Base-by-base conservation (phyloP, 2,113 vertebrate genomes). In the Lasiurus cinereus region DNA sequence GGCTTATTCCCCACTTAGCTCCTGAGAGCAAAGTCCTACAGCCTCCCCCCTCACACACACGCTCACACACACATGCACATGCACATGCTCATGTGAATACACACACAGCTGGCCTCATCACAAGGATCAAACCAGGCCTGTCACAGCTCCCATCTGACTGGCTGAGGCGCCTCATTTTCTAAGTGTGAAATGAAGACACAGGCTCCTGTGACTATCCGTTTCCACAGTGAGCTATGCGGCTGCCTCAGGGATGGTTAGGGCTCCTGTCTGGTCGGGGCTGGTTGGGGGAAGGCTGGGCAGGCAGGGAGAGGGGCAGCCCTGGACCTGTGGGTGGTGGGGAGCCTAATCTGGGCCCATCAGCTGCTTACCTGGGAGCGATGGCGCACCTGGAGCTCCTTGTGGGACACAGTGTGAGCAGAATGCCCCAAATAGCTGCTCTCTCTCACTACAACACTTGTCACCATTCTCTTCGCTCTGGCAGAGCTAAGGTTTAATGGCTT, bases 401-500 rank as follows among this genome's bases (percentile, higher is more conserved):
- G 39, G 84, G 73, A 76, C 80, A 67, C 94, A 94, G 87, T 66
- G 79, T 50, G 83, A 95, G 74, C 66, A 8, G 52, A 95, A 88
- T 91, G 86, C 39, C 96, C 96, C 93, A 0, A 76, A 31, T 90
- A 67, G 80, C 88, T 96, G 92, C 95, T 95, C 95, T 94, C 92
- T 94, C 56, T 69, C 64, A 48, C 83, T 48, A 22, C 86, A 94
- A 22, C 86, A 94, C 90, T 93, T 94, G 92, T 94, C 43, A 14
- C 84, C 12, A 2, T 5, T 39, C 69, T 66, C 74, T 95, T 96
- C 64, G 83, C 92, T 74, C 50, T 62, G 43, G 31, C 91, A 95
- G 90, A 95, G 93, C 88, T 86, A 31, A 76, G 85, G 91, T 88
- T 92, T 97, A 94, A 96, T 89, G 86, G 96, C 84, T 82, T 50